Evolutionary conservation across 2,797 vertebrate species (phyloP).

Genomic region (Corythornis leucogaster): DNA sequence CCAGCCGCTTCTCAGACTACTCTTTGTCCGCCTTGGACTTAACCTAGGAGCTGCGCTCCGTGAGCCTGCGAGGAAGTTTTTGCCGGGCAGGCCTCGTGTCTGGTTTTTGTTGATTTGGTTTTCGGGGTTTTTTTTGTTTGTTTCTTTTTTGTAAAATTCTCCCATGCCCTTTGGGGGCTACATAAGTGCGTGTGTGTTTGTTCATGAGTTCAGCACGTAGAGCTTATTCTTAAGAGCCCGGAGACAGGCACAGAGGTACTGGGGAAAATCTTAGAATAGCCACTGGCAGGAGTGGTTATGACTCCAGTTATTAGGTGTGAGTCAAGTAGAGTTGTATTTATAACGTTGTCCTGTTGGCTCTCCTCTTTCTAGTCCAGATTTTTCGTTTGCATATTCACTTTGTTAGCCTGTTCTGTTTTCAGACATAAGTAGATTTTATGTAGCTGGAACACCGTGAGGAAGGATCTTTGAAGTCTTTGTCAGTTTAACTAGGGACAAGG

Average conservation of each 20-base stretch:
- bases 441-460: neutral
- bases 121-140: too few species aligned
- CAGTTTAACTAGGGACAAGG: neutral
- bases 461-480: neutral
- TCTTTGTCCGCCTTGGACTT: neutral
- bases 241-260: neutral
- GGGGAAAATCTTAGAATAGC: neutral
- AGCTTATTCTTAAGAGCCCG: neutral
- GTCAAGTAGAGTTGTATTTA: neutral
- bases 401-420: neutral
- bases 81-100: neutral
- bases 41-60: neutral
- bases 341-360: neutral
- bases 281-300: neutral
- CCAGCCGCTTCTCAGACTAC: neutral
- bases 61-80: neutral
- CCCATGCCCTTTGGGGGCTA: neutral
- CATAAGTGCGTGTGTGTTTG: neutral
- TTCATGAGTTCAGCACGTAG: neutral
- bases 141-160: neutral
- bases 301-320: neutral
- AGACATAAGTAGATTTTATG: neutral
- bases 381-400: neutral
- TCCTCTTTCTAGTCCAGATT: neutral
- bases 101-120: neutral